Percentiles rank a stretch among this genome's conserved stretches.
These are phyloP conservation scores for Troglohyphantes excavatus DNA, from an alignment of 2,888 invertebrate genomes.

Conservation along the genomic window DNA sequence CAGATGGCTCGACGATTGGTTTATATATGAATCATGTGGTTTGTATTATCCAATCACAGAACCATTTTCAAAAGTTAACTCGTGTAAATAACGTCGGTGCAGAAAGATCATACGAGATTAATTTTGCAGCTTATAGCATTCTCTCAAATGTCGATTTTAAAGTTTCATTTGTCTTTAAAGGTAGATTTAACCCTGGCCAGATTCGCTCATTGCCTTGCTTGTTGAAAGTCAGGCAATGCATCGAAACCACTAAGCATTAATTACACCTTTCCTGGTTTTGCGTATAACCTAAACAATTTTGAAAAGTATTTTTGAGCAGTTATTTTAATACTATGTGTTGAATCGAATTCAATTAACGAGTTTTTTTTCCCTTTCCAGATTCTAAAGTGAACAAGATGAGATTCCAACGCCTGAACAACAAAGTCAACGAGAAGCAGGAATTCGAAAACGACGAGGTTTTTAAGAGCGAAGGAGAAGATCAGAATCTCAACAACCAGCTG, in stretches of 20 bases:
- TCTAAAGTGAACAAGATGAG: constrained; percentile 59
- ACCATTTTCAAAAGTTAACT: no score
- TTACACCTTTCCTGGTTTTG: not conserved
- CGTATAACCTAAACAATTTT: not conserved
- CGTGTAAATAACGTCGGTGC: no score
- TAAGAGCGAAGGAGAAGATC: constrained; percentile 28
- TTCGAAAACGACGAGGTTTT: constrained; percentile 19
- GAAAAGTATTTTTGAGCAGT: not conserved
- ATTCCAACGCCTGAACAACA: constrained; percentile 37
- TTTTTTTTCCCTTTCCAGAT: constrained; percentile 43
- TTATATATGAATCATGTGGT: no score
- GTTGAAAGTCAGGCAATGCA: no score
- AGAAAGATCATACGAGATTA: no score
- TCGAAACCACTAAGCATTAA: not conserved
- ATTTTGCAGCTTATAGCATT: no score
- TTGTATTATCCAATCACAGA: no score
- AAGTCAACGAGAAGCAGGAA: constrained; percentile 30
- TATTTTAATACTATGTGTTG: not conserved
- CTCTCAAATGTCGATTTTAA: no score
- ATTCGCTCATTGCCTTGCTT: no score
- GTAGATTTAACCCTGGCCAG: no score
- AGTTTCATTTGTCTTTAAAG: no score
- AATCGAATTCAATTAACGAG: not conserved
- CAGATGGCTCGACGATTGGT: no score
- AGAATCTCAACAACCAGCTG: constrained; percentile 28